A percentile compares a stretch with the other conserved stretches of the same genome.
These are phyloP conservation scores for Polyommatus iphigenia DNA, from an alignment of 2,888 invertebrate species.

Conservation along the genomic window DNA sequence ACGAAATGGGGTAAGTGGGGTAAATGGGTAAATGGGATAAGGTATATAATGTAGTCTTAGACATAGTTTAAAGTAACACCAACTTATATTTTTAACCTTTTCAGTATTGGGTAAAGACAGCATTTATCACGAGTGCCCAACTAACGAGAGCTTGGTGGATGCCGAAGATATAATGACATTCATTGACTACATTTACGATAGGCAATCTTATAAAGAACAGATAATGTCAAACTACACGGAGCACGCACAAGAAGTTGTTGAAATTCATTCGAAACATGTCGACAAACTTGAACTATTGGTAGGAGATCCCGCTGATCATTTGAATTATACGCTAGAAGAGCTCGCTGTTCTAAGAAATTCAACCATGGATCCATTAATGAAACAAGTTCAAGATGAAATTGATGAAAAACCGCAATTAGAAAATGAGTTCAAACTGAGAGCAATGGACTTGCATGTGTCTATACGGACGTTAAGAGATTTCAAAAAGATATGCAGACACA, in stretches of 20 bases:
- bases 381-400: constrained; percentile 38
- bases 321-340: constrained; percentile 51
- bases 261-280: constrained; percentile 42
- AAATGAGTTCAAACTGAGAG: constrained; percentile 38
- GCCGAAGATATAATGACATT: constrained; percentile 47
- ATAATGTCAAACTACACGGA: constrained; percentile 42
- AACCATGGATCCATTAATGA: constrained; percentile 43
- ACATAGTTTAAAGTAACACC: background rate
- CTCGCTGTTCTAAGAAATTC: constrained; percentile 40
- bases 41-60: too few relatives aligned
- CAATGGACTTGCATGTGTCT: constrained; percentile 33
- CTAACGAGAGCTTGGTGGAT: constrained; percentile 42
- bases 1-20: background rate
- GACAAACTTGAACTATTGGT: constrained; percentile 43
- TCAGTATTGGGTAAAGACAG: constrained; percentile 28
- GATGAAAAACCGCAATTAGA: constrained; percentile 39
- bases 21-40: too few relatives aligned
- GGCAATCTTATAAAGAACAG: constrained; percentile 40
- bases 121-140: constrained; percentile 39
- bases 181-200: constrained; percentile 43
- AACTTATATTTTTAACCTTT: constrained; percentile 28
- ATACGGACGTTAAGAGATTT: constrained; percentile 31
- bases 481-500: constrained; percentile 43
- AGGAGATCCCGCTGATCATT: constrained; percentile 47
- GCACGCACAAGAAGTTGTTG: constrained; percentile 39